These are phyloP conservation scores for Rhinoptilus africanus DNA, from an alignment of 2,113 vertebrate genomes.

Conservation along the genomic window DNA sequence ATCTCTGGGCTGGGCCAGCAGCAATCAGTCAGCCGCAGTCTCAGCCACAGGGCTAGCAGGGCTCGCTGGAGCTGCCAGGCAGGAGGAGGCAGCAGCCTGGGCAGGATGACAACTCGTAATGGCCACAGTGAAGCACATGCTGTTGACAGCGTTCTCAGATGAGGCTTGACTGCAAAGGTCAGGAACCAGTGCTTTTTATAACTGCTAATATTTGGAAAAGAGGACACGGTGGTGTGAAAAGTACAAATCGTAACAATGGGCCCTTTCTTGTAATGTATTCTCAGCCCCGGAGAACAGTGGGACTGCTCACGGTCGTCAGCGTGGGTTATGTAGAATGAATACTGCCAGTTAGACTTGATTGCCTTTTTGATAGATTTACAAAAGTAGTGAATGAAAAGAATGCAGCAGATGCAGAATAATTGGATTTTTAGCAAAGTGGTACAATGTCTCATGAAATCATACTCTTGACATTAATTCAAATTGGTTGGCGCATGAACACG, in stretches of 20 bases:
- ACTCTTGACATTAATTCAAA: slow-evolving; percentile 48
- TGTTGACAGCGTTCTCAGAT: background rate
- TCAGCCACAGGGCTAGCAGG: background rate
- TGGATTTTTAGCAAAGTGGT: slow-evolving; percentile 47
- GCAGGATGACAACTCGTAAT: background rate
- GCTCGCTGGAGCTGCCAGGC: background rate
- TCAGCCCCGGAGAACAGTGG: background rate
- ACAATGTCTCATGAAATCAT: slow-evolving; percentile 39
- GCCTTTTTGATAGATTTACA: slow-evolving; percentile 47
- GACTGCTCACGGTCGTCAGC: background rate
- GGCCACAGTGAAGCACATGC: background rate
- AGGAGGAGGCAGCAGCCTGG: background rate
- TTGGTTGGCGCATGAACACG: background rate
- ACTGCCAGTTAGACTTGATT: slow-evolving; percentile 59
- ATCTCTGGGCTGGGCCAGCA: background rate
- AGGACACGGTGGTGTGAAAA: background rate
- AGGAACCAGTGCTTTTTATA: background rate
- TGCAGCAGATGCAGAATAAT: slow-evolving; percentile 54
- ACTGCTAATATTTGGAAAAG: background rate
- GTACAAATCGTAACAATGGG: background rate
- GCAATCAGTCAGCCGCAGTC: rapidly evolving
- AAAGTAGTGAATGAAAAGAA: slow-evolving; percentile 48
- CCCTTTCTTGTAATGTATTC: background rate
- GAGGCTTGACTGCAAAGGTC: background rate
- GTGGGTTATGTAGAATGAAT: background rate